Base-by-base conservation (phyloP, 1,140 invertebrate species). In the Drosophila orena region DNA sequence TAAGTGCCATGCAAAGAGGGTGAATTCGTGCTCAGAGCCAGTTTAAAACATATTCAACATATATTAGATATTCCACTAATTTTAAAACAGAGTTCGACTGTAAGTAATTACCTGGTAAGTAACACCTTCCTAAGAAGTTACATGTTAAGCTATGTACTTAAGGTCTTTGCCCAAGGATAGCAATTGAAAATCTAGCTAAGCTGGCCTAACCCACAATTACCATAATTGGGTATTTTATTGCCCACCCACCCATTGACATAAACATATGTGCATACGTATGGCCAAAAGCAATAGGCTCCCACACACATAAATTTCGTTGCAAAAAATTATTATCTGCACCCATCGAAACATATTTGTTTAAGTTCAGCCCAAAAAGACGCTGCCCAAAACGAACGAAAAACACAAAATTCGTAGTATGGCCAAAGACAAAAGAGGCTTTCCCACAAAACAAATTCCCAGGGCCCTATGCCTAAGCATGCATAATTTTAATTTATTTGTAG, bases 401-500 rank as follows among this genome's bases (percentile, higher is more conserved):
- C 38, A 37, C 37, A 43, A 70, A 70, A 71, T 57, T 71, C 68
- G 53, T 70, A 34, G 44, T 53, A 38, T 34, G 56, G 34, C 70
- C 71, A 74, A 50, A 75, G 43, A 71, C 65, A 75, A 75, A 75
- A 46, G 59, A 40, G 72, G 49, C 73, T 90, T 88, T 88, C 84
- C 85, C 84, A 88, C 79, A 77, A 77, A 52, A 58, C 74, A 68
- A 62, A 71, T 88, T 89, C 84, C 84, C 84, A 88, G 53, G 79
- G 72, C 56, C 62, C 62, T 57, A 64, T 60, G 72, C 74, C 80
- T 84, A 89, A 89, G 84, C 84, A 89, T 89, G 84, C 84, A 89
- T 89, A 89, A 89, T 85, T 89, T 89, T 89, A 89, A 89, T 89
- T 89, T 89, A 89, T 89, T 89, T 89, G 85, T 90, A 84, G 84